phyloP scores from a whole-genome alignment of 2,797 vertebrate species.

The Gastrophryne carolinensis region DNA sequence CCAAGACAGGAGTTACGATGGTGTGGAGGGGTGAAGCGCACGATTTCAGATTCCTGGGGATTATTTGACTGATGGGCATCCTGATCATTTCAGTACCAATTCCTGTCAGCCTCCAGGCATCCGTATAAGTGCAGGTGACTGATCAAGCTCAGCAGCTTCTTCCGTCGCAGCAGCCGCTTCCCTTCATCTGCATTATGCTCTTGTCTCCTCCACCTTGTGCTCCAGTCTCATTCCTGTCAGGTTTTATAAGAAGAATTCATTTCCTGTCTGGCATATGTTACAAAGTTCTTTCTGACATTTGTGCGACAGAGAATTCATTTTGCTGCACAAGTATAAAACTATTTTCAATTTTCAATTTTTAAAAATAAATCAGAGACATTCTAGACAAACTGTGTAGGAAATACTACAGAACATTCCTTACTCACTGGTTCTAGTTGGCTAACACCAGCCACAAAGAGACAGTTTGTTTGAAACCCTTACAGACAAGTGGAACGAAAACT shows the following conservation, averaged over 20 bases:
- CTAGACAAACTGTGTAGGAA: background rate
- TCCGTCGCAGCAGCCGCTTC: background rate
- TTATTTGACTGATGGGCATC: no score
- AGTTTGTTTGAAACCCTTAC: no score
- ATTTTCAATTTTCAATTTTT: no score
- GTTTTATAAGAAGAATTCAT: background rate
- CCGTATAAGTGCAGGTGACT: background rate
- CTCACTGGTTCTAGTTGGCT: background rate
- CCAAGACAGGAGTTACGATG: no score
- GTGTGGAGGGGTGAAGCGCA: no score
- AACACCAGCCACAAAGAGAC: background rate
- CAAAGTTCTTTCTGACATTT: no score
- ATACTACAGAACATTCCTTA: background rate
- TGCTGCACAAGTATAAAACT: no score
- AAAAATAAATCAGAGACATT: background rate
- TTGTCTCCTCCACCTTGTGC: background rate
- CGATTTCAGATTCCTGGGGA: no score
- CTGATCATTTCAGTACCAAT: no score
- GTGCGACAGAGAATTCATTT: background rate
- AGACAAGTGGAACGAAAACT: no score
- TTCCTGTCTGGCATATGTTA: background rate
- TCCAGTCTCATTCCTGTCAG: background rate
- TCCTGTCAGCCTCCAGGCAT: no score
- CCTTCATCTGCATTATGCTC: background rate
- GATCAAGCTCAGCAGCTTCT: background rate